Evolutionary conservation across 2,113 vertebrate species (phyloP).

Genomic region (Clarias batrachus): DNA sequence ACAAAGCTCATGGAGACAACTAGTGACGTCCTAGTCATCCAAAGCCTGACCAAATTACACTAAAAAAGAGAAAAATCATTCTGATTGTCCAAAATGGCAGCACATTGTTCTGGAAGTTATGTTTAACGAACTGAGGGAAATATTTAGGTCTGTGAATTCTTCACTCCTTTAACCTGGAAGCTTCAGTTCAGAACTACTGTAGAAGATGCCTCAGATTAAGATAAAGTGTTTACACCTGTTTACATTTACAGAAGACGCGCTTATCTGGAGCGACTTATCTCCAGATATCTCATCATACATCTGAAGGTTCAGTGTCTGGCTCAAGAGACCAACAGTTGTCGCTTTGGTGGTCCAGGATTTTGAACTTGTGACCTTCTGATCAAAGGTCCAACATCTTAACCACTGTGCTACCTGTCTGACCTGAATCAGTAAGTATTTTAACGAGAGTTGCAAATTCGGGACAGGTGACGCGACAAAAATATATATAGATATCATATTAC

Average conservation of each 20-base stretch:
- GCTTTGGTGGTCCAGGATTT: no score
- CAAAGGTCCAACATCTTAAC: no score
- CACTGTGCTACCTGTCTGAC: neutral
- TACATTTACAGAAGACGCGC: no score
- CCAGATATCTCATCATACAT: no score
- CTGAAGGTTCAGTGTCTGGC: no score
- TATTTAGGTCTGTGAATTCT: neutral
- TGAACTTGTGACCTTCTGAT: no score
- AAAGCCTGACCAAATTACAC: neutral
- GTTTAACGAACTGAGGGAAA: neutral
- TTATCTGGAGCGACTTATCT: no score
- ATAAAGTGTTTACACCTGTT: neutral
- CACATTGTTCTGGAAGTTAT: neutral
- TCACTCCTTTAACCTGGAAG: neutral
- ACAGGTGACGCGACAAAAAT: neutral
- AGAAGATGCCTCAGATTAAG: neutral
- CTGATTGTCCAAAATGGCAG: neutral
- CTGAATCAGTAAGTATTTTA: neutral
- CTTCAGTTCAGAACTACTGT: neutral
- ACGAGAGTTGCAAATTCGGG: neutral
- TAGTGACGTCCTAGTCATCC: neutral
- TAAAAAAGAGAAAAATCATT: neutral
- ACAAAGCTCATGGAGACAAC: neutral
- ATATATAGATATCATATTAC: neutral
- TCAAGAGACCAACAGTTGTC: no score